Percentiles rank a stretch among this genome's conserved stretches.
Conservation (phyloP, 2,888 invertebrate species). For the Fragum sueziense region DNA sequence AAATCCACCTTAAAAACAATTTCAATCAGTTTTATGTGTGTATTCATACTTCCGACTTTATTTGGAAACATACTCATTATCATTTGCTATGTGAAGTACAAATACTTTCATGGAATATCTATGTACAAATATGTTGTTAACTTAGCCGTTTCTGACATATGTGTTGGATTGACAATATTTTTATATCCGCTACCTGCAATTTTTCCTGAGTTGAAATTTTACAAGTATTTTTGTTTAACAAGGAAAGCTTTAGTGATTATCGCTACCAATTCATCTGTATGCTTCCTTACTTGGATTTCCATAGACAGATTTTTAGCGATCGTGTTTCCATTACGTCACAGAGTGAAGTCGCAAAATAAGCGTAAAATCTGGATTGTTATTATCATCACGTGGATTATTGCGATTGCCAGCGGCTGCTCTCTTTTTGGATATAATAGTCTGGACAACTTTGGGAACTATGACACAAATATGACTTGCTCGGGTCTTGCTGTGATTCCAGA, state of each 20-base stretch:
- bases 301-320: slow-evolving; percentile 8
- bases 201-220: not conserved
- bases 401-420: not conserved
- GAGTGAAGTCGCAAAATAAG: not conserved
- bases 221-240: slow-evolving; percentile 2
- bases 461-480: not conserved
- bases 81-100: not conserved
- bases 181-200: not conserved
- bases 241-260: not conserved
- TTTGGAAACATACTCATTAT: not conserved
- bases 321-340: not conserved
- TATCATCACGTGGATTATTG: not conserved
- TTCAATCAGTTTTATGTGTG: not conserved
- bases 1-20: not conserved
- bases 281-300: not conserved
- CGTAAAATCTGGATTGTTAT: not conserved
- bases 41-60: not conserved
- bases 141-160: not conserved
- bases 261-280: not conserved
- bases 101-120: not conserved
- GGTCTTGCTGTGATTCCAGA: not conserved
- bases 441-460: not conserved
- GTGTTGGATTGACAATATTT: not conserved
- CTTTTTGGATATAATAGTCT: not conserved
- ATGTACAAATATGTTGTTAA: slow-evolving; percentile 6